Conservation (phyloP, 1,140 invertebrate genomes). For the Drosophila quadrilineata region DNA sequence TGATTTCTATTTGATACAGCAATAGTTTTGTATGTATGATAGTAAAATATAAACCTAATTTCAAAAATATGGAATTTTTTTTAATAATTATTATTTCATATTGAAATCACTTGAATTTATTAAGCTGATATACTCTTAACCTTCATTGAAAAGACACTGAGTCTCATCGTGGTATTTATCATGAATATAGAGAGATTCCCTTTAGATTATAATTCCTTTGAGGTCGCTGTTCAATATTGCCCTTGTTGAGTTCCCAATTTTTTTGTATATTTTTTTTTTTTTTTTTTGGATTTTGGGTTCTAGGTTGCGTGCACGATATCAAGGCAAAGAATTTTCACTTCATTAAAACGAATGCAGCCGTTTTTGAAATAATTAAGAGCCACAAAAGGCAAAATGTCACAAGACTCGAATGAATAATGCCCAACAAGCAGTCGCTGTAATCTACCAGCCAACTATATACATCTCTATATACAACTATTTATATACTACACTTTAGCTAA, state of each 20-base stretch:
- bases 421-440: constrained; percentile 57
- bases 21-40: too few relatives aligned
- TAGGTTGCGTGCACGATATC: constrained; percentile 74
- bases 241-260: constrained; percentile 36
- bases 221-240: constrained; percentile 16
- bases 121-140: constrained; percentile 2
- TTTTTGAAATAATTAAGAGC: constrained; percentile 79
- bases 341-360: constrained; percentile 80
- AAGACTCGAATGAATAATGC: constrained; percentile 77
- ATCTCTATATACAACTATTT: background rate
- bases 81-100: too few relatives aligned
- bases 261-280: constrained; percentile 24
- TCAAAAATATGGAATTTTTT: too few relatives aligned
- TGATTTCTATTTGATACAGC: too few relatives aligned
- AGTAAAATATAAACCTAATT: too few relatives aligned
- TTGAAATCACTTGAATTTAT: constrained; percentile 14
- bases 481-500: background rate
- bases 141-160: constrained; percentile 23
- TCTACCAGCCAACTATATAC: constrained; percentile 44
- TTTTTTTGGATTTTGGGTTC: constrained; percentile 43
- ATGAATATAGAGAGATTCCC: too few relatives aligned
- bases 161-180: too few relatives aligned
- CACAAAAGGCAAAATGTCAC: constrained; percentile 77
- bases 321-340: constrained; percentile 78
- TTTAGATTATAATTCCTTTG: too few relatives aligned